Conservation (phyloP, 2,888 invertebrate species). For the Zygaena filipendulae region DNA sequence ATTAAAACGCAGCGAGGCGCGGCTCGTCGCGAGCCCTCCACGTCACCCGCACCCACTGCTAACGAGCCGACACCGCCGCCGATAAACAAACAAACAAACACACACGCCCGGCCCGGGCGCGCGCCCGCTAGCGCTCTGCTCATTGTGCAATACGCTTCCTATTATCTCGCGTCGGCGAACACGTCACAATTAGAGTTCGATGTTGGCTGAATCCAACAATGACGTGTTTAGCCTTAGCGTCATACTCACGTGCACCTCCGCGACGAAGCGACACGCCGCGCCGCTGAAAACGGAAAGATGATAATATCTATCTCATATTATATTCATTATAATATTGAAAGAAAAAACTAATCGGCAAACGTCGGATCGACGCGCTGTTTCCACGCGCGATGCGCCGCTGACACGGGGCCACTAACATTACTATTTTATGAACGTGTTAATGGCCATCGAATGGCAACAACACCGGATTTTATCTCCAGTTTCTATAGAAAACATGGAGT, state of each 20-base stretch:
- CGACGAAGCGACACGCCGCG: too few species aligned
- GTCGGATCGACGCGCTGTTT: too few species aligned
- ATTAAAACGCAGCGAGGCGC: constrained; percentile 32
- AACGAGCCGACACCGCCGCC: constrained; percentile 5
- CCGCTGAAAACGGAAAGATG: too few species aligned
- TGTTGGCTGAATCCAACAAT: too few species aligned
- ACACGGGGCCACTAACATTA: not conserved
- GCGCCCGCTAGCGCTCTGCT: constrained; percentile 2
- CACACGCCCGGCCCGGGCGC: constrained; percentile 8
- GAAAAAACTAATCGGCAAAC: too few species aligned
- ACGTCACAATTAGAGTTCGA: too few species aligned
- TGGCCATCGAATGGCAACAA: constrained; percentile 13
- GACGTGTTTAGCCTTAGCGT: too few species aligned
- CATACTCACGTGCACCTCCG: too few species aligned
- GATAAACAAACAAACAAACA: constrained; percentile 22
- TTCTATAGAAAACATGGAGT: constrained; percentile 20
- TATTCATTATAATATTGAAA: too few species aligned
- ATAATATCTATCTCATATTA: too few species aligned
- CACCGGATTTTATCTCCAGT: constrained; percentile 20
- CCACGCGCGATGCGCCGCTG: too few species aligned
- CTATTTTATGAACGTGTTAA: constrained; percentile 16
- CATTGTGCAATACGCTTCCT: not conserved
- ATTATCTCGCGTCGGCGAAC: not conserved
- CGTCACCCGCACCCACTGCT: constrained; percentile 16
- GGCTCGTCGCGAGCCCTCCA: constrained; percentile 23